Evolutionary conservation across 2,888 invertebrate genomes (phyloP), one percentile per base, ranked within the genome.

Genomic region (Lasioglossum leucozonium): DNA sequence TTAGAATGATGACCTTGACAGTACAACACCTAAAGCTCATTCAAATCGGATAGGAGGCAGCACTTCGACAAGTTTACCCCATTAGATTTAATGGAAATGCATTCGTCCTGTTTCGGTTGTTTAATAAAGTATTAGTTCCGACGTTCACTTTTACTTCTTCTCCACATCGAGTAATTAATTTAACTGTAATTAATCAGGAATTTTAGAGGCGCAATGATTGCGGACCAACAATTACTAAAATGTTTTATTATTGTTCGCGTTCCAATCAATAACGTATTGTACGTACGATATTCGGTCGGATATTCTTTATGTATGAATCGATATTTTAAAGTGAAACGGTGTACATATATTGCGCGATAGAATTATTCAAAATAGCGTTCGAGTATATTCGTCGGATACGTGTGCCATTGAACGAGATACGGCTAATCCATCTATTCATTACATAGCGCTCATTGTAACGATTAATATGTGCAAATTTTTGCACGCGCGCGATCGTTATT

Each of bases 311-410:
- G 40, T n/a, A 16, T 1, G 26, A 51, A n/a, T 77, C n/a, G 47
- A 72, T 79, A 80, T 77, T 51, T 62, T 44, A 82, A 87, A 89
- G 87, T 88, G 84, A 84, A 88, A 89, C 89, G 87, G 78, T 82
- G 85, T 87, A 85, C 88, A 82, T 86, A 71, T 86, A 71, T 71
- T 73, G n/a, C 8, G 6, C 3, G 86, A 85, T 82, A 82, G 40
- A 40, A 69, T 69, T 40, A 69, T 37, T 69, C 40, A 40, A 69
- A 69, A 69, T 22, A 22, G 40, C 22, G 22, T n/a, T 11, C 34
- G 69, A n/a, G 16, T 26, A 37, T 67, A 4, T 67, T 67, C 37
- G 37, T 37, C 18, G 16, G 34, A 18, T 22, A 18, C 34, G 18
- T 8, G 65, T 65, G 34, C 65, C 18, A 34, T 37, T 67, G 0